Percentiles rank a stretch among this genome's conserved stretches.
phyloP scores from a whole-genome alignment of 2,888 invertebrate genomes.

The Drosophila mettleri region DNA sequence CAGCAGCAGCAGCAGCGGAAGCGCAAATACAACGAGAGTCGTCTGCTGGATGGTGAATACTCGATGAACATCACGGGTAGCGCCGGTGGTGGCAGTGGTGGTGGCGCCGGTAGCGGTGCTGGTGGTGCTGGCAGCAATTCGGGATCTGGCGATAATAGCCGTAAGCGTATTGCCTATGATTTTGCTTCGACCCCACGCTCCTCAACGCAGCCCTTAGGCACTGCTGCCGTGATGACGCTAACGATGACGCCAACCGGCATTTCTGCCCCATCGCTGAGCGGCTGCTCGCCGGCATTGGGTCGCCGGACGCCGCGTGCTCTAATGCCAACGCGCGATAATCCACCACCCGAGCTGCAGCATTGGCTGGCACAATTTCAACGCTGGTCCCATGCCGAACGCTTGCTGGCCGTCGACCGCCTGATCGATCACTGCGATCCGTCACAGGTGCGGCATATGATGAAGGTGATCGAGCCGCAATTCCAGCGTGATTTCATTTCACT shows the following conservation, averaged over 20 bases:
- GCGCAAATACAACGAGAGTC: conserved; percentile 84
- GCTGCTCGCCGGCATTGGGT: conserved; percentile 67
- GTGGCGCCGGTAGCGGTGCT: conserved; percentile 48
- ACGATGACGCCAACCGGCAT: conserved; percentile 51
- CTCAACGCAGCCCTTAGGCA: conserved; percentile 52
- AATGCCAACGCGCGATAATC: conserved; percentile 92
- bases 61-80: conserved; percentile 52
- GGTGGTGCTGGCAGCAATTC: conserved; percentile 12
- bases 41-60: conserved; percentile 76
- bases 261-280: conserved; percentile 18
- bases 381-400: conserved; percentile 95
- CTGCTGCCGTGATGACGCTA: conserved; percentile 43
- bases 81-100: conserved; percentile 39
- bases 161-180: conserved; percentile 85
- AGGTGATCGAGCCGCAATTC: conserved; percentile 98
- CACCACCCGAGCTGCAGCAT: conserved; percentile 90
- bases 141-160: conserved; percentile 69
- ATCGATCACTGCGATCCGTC: conserved; percentile 95
- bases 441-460: conserved; percentile 98
- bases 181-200: conserved; percentile 82
- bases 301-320: conserved; percentile 86
- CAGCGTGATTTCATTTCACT: conserved; percentile 98
- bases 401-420: conserved; percentile 94
- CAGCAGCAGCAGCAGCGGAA: conserved; percentile 84
- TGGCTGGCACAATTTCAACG: conserved; percentile 91